phyloP scores from a whole-genome alignment of 2,888 invertebrate genomes.

The Ophioninae sp. region DNA sequence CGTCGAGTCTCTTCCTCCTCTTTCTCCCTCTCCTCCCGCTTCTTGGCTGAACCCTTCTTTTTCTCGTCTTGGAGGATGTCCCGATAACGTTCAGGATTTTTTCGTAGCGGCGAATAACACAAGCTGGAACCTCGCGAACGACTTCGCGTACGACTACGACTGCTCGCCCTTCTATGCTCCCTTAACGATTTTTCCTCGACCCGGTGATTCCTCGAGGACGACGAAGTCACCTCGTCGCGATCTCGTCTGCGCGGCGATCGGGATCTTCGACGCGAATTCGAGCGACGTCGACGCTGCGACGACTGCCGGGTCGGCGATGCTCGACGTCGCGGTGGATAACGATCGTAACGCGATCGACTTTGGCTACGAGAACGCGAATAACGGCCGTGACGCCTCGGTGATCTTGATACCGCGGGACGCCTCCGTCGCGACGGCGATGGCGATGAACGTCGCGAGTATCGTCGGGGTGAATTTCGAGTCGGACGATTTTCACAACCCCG shows the following conservation, averaged over 20 bases:
- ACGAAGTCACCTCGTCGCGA: conserved; percentile 7
- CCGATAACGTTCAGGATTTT: conserved; percentile 87
- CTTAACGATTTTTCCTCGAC: conserved; percentile 67
- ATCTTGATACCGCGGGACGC: conserved; percentile 69
- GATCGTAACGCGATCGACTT: conserved; percentile 75
- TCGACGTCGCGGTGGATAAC: conserved; percentile 66
- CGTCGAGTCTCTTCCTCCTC: conserved; percentile 10
- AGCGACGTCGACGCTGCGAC: conserved; percentile 64
- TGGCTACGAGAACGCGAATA: conserved; percentile 74
- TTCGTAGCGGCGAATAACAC: conserved; percentile 87
- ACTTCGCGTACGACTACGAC: conserved; percentile 77
- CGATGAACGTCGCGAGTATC: conserved; percentile 70
- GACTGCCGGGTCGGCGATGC: conserved; percentile 66
- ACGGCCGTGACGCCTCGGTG: conserved; percentile 73
- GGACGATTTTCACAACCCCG: conserved; percentile 65
- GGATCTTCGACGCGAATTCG: conserved; percentile 62
- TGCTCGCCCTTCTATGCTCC: conserved; percentile 66
- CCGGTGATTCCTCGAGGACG: conserved; percentile 59
- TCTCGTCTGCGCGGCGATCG: conserved; percentile 65
- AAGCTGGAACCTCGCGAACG: conserved; percentile 82
- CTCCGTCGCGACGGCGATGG: conserved; percentile 72
- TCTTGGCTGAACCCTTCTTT: conserved; percentile 67
- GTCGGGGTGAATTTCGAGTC: conserved; percentile 70
- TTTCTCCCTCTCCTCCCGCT: conserved; percentile 71
- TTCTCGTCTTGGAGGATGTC: conserved; percentile 84